Evolutionary conservation across 1,140 invertebrate genomes (phyloP).

Genomic region (Armadillidium nasatum): DNA sequence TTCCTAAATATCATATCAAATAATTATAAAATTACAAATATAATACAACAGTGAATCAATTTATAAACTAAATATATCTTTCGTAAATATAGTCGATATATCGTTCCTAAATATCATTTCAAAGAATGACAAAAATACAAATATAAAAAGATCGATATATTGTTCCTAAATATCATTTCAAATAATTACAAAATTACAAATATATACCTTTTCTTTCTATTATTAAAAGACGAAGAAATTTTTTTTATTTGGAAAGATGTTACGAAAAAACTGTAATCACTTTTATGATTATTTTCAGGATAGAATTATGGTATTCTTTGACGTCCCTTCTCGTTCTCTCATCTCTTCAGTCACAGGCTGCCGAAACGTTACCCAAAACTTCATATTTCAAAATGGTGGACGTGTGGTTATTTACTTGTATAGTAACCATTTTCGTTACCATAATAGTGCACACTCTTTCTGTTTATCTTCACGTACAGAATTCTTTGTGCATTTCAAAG

Average conservation of each 20-base stretch:
- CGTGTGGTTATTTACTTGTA: constrained; percentile 16
- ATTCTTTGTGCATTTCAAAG: not conserved
- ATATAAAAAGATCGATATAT: no score
- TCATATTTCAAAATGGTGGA: constrained; percentile 25
- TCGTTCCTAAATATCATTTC: no score
- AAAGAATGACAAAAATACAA: no score
- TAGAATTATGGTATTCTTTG: constrained; percentile 29
- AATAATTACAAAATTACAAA: no score
- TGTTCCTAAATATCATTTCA: no score
- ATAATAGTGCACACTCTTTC: constrained; percentile 11
- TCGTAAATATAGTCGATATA: no score
- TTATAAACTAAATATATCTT: no score
- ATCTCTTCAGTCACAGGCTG: constrained; percentile 18
- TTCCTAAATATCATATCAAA: no score
- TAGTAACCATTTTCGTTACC: constrained; percentile 19
- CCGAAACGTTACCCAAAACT: constrained; percentile 19
- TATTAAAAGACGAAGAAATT: no score
- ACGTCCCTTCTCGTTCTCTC: constrained; percentile 26
- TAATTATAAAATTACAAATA: no score
- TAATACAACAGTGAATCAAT: no score
- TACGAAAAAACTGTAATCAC: not conserved
- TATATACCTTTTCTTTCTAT: no score
- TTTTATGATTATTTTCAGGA: not conserved
- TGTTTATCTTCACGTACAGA: not conserved
- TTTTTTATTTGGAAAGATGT: not conserved